These are phyloP conservation scores for Pomacea canaliculata DNA, from an alignment of 2,888 invertebrate species.

Conservation along the genomic window DNA sequence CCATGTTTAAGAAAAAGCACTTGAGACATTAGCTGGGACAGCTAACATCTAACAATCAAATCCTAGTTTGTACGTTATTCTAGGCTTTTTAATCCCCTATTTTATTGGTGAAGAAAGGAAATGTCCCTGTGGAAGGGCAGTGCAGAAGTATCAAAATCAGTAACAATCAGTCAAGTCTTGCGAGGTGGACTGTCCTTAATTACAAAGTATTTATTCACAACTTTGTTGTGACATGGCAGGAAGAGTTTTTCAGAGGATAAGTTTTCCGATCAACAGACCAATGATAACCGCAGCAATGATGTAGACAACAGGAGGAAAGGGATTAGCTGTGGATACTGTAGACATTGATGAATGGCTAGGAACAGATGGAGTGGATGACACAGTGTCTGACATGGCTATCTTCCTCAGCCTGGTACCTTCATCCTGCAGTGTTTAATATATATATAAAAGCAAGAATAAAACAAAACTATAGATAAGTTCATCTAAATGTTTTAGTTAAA, in stretches of 20 bases:
- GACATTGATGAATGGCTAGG: constrained; percentile 55
- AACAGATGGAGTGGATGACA: constrained; percentile 53
- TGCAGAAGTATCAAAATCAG: not conserved
- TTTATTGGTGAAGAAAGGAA: not conserved
- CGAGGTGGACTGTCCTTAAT: too few species aligned
- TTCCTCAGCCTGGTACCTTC: constrained; percentile 63
- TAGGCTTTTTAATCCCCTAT: too few species aligned
- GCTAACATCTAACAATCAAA: too few species aligned
- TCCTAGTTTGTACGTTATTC: too few species aligned
- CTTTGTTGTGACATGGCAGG: too few species aligned
- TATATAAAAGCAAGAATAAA: constrained; percentile 20
- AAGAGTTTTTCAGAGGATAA: constrained; percentile 46
- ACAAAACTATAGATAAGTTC: not conserved
- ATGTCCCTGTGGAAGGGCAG: not conserved
- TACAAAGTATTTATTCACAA: too few species aligned
- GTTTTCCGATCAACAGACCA: constrained; percentile 58
- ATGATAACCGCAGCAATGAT: constrained; percentile 53
- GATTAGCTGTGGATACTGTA: constrained; percentile 72
- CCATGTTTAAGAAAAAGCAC: too few species aligned
- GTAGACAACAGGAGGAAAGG: constrained; percentile 51
- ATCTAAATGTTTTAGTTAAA: too few species aligned
- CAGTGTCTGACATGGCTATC: constrained; percentile 64
- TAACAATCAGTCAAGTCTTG: not conserved
- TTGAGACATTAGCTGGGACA: too few species aligned
- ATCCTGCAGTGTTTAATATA: constrained; percentile 50